phyloP scores from a whole-genome alignment of 64 coral and sea anemone genomes.

The Acropora tenuis region DNA sequence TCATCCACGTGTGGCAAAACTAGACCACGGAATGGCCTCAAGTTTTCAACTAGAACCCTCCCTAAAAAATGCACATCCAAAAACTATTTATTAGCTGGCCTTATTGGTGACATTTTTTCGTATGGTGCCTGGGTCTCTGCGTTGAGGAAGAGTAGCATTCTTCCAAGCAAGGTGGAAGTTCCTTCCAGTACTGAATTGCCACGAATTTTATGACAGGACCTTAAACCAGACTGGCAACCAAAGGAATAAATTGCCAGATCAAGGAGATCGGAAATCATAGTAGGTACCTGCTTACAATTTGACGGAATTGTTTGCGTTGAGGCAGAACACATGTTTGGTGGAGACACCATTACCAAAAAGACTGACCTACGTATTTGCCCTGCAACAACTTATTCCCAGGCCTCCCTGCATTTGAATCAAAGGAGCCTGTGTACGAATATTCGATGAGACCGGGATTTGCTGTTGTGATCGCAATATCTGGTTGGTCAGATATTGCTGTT shows the following conservation, averaged over 20 bases:
- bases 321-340: neutral
- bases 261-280: neutral
- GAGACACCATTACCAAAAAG: neutral
- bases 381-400: too few relatives aligned
- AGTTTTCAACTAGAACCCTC: neutral
- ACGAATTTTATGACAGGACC: neutral
- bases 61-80: neutral
- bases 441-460: neutral
- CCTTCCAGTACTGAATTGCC: constrained; percentile 54
- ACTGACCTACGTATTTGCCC: neutral
- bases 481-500: too few relatives aligned
- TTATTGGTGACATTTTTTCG: constrained; percentile 27
- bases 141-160: constrained; percentile 4
- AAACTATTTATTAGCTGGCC: constrained; percentile 16
- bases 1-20: neutral
- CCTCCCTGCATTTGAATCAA: neutral
- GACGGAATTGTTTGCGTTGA: neutral
- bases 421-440: neutral
- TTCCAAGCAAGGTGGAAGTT: constrained; percentile 34
- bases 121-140: neutral
- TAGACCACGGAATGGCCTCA: neutral
- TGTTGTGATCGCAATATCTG: neutral
- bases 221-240: too few relatives aligned
- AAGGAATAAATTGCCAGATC: too few relatives aligned
- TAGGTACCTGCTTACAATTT: neutral